phyloP scores from a whole-genome alignment of 2,888 invertebrate genomes.

The Catocala sponsa region DNA sequence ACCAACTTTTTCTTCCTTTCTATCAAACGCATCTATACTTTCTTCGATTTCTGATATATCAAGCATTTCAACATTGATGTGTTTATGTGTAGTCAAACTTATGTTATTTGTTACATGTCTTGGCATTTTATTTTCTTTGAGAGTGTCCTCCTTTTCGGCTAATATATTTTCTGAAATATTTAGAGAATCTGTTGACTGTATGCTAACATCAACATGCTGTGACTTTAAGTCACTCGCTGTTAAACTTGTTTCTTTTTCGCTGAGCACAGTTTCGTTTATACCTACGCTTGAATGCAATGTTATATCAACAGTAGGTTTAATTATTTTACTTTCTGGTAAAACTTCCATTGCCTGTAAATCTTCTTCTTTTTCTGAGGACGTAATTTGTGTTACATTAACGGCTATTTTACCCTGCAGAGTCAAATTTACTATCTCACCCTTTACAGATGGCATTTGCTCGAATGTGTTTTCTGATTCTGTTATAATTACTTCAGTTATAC shows the following conservation, averaged over 20 bases:
- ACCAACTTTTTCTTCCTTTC: constrained; percentile 50
- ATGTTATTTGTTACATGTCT: constrained; percentile 54
- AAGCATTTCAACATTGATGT: constrained; percentile 63
- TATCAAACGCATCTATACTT: constrained; percentile 40
- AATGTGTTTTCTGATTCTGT: constrained; percentile 65
- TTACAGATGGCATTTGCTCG: constrained; percentile 39
- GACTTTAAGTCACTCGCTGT: constrained; percentile 56
- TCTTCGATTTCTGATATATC: constrained; percentile 64
- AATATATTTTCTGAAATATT: constrained; percentile 62
- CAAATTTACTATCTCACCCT: constrained; percentile 58
- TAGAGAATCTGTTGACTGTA: constrained; percentile 77
- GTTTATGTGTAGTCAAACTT: constrained; percentile 58
- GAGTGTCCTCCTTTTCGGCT: constrained; percentile 65
- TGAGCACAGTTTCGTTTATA: constrained; percentile 64
- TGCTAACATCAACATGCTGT: constrained; percentile 68
- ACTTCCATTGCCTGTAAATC: constrained; percentile 43
- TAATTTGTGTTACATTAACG: constrained; percentile 70
- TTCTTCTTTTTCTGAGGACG: constrained; percentile 78
- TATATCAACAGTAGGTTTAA: constrained; percentile 56
- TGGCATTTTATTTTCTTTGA: constrained; percentile 50
- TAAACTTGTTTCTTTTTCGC: constrained; percentile 64
- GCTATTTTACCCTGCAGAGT: constrained; percentile 76
- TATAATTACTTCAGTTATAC: constrained; percentile 67
- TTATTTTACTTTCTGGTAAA: constrained; percentile 49
- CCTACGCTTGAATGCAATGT: constrained; percentile 55